Conservation (phyloP, 2,113 vertebrate genomes). For the Sciurus niger region DNA sequence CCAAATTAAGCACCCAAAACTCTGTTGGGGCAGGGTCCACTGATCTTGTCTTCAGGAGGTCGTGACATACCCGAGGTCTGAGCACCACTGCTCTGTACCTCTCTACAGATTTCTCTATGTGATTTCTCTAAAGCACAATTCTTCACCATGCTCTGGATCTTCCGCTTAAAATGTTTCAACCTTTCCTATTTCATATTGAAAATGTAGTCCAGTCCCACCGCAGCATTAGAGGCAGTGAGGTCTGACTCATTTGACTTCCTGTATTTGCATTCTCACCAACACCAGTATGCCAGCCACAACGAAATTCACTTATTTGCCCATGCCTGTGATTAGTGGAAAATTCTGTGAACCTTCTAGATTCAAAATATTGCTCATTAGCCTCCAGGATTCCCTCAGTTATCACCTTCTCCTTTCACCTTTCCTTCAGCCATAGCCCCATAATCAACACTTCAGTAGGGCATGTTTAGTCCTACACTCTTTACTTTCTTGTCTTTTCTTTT, state of each 20-base stretch:
- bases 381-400: background rate
- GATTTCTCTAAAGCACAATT: conserved; percentile 31
- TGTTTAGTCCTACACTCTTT: background rate
- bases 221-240: background rate
- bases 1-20: background rate
- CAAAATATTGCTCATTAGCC: background rate
- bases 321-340: background rate
- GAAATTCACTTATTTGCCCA: background rate
- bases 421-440: rapidly evolving
- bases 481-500: background rate
- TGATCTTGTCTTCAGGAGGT: background rate
- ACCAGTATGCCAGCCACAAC: background rate
- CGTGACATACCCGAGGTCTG: background rate
- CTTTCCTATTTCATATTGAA: background rate
- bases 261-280: background rate
- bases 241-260: background rate
- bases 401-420: background rate
- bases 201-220: background rate
- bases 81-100: background rate
- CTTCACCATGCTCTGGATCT: background rate
- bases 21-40: no score
- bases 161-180: conserved; percentile 4
- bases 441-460: background rate
- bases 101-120: background rate
- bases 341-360: background rate